A percentile compares a stretch with the other conserved stretches of the same genome.
phyloP scores from a whole-genome alignment of 2,797 vertebrate species.

The Spheniscus humboldti region DNA sequence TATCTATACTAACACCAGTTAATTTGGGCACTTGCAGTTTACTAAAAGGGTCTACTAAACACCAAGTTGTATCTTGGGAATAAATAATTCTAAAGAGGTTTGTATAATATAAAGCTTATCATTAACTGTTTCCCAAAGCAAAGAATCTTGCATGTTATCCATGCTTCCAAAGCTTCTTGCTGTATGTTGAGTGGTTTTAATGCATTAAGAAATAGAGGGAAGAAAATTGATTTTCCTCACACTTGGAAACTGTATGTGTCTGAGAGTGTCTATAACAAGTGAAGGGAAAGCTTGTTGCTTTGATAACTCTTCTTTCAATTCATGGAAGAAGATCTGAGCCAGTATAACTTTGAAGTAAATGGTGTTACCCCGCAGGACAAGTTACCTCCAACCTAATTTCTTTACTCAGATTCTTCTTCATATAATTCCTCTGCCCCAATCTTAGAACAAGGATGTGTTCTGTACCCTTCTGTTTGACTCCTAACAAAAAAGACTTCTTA shows the following conservation, averaged over 20 bases:
- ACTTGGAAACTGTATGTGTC: not conserved
- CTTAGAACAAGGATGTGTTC: not conserved
- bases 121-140: not conserved
- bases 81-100: not conserved
- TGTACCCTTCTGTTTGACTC: not conserved
- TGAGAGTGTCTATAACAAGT: not conserved
- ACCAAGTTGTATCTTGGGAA: not conserved
- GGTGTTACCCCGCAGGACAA: not conserved
- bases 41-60: not conserved
- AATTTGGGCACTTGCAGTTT: not conserved
- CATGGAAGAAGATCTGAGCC: not conserved
- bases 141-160: not conserved
- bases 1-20: not conserved
- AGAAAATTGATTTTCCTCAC: not conserved
- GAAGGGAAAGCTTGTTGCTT: not conserved
- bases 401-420: not conserved
- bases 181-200: not conserved
- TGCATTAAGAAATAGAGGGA: not conserved
- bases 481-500: not conserved
- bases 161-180: not conserved
- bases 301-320: not conserved
- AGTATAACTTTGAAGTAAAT: not conserved
- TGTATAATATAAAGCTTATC: not conserved
- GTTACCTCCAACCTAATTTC: not conserved
- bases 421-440: not conserved